Percentiles rank a stretch among this genome's conserved stretches.
phyloP scores from a whole-genome alignment of 1,140 invertebrate species.

The Bombus cullumanus region DNA sequence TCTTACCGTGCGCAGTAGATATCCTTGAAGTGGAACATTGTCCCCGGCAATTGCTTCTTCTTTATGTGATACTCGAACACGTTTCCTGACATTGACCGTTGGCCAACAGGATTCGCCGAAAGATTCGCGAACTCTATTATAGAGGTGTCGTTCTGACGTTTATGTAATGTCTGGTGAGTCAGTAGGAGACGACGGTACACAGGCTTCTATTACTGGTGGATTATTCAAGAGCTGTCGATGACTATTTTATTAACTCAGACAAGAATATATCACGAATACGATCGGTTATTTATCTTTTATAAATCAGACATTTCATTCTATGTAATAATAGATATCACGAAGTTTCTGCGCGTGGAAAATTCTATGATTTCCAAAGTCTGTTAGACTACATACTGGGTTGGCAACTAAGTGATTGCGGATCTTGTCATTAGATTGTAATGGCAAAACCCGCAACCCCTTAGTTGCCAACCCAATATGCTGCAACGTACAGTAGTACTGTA shows the following conservation, averaged over 20 bases:
- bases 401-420: too few relatives aligned
- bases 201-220: too few relatives aligned
- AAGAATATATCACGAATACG: not conserved
- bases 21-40: constrained; percentile 77
- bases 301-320: not conserved
- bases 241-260: too few relatives aligned
- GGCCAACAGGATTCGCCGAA: constrained; percentile 25
- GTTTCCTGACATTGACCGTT: constrained; percentile 66
- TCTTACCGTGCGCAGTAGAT: constrained; percentile 54
- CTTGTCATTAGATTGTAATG: too few relatives aligned
- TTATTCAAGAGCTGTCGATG: not conserved
- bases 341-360: too few relatives aligned
- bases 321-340: too few relatives aligned
- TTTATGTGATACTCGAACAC: constrained; percentile 33
- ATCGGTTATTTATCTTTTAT: not conserved
- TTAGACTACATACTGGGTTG: too few relatives aligned
- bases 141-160: not conserved
- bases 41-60: constrained; percentile 66
- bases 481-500: too few relatives aligned
- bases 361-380: too few relatives aligned
- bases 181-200: not conserved
- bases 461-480: too few relatives aligned
- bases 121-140: not conserved
- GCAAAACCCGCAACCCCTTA: too few relatives aligned
- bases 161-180: not conserved